Conservation (phyloP, 1,140 invertebrate species). For the Drosophila watanabei region DNA sequence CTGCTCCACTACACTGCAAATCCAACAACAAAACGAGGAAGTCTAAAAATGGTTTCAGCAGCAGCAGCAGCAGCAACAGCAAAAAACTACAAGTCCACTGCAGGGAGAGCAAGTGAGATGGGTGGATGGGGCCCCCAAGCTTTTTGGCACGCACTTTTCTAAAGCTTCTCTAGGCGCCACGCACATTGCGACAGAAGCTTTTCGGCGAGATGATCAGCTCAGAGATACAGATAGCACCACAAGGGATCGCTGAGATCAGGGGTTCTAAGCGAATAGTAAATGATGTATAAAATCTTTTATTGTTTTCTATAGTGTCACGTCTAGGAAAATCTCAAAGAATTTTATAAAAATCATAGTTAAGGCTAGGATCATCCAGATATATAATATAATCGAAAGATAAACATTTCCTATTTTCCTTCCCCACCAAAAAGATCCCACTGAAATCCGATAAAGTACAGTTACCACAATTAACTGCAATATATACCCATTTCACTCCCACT, state of each 20-base stretch:
- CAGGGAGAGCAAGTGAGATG: constrained; percentile 26
- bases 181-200: constrained; percentile 26
- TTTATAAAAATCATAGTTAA: not conserved
- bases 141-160: constrained; percentile 39
- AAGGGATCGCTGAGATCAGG: constrained; percentile 5
- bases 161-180: constrained; percentile 38
- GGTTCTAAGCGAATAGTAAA: not conserved
- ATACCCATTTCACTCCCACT: not conserved
- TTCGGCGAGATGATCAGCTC: constrained; percentile 23
- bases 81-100: constrained; percentile 30
- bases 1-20: constrained; percentile 61
- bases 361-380: not conserved
- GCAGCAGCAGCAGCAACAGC: constrained; percentile 18
- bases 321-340: not conserved
- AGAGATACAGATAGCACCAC: not conserved
- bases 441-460: not conserved
- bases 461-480: not conserved
- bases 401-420: constrained; percentile 14
- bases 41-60: constrained; percentile 74
- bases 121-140: not conserved
- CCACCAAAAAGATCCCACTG: not conserved
- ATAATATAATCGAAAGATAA: not conserved
- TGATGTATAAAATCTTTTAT: not conserved
- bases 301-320: not conserved
- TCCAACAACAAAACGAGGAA: constrained; percentile 60